Base-by-base conservation (phyloP, 2,888 invertebrate species). In the Campoplex nolae region DNA sequence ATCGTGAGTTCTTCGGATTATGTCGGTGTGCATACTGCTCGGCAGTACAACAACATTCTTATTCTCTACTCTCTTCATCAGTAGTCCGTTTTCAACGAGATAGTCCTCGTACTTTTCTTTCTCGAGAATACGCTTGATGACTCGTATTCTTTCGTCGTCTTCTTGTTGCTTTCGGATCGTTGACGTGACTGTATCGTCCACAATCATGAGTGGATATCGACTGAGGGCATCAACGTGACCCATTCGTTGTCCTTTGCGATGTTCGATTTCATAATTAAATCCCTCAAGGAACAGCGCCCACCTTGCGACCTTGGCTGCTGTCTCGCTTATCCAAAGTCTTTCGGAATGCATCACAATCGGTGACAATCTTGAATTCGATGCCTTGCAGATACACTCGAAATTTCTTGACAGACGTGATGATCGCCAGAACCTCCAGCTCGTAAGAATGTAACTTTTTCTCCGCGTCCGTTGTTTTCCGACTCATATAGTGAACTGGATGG, bases 381-480 rank as follows among this genome's bases (percentile, higher is more conserved):
- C 87, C 87, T 3, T 84, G 58, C 8, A 89, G 51, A 54, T 89
- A 89, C 0, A 88, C 80, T 6, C 88, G 82, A 74, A 91, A 92
- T 67, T 90, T 92, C 48, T 89, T 89, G 3, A 90, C n/a, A 1
- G 91, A 90, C 56, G 85, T 85, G 1, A 91, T 81, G 6, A 93
- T 86, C 0, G 92, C 91, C 0, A 90, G 16, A 2, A 88, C 88
- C 62, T 92, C 91, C 9, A 92, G 58, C 73, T 92, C 91, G 28
- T 92, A 91, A 18, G 90, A 90, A 35, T 86, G 78, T 56, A 89
- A 89, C 13, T 89, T 88, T 16, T 88, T 85, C 73, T 92, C 91
- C 0, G 71, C 77, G 0, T 80, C 71, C 0, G 84, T 88, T 3
- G 91, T 91, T 75, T 91, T 92, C 4, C 81, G 28, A 28, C 70